Percentiles rank a stretch among this genome's conserved stretches.
These are phyloP conservation scores for Leucozona laternaria DNA, from an alignment of 2,888 invertebrate genomes.

Conservation along the genomic window DNA sequence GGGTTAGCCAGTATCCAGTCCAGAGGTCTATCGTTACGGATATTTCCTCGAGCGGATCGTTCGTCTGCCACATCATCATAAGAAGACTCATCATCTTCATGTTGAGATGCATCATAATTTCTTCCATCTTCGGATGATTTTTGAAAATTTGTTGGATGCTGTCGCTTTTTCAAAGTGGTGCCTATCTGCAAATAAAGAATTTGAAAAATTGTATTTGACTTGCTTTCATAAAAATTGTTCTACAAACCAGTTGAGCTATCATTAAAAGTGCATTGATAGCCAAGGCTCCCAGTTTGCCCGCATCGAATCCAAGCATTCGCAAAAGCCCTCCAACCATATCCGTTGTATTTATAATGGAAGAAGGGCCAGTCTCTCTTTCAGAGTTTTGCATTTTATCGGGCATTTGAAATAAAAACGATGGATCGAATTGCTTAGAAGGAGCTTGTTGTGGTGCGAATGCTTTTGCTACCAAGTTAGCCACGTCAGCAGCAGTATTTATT, in stretches of 20 bases:
- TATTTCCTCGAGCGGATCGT: conserved; percentile 77
- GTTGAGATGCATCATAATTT: conserved; percentile 35
- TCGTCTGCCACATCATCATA: conserved; percentile 76
- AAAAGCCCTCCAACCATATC: conserved; percentile 85
- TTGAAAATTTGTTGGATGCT: conserved; percentile 9
- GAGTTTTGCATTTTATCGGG: conserved; percentile 60
- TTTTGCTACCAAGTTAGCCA: conserved; percentile 86
- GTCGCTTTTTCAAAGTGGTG: conserved; percentile 78
- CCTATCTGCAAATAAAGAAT: conserved; percentile 79
- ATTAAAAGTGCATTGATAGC: conserved; percentile 93
- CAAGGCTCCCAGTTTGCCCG: conserved; percentile 90
- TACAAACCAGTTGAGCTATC: conserved; percentile 91
- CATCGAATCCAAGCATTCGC: conserved; percentile 90
- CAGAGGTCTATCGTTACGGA: conserved; percentile 83
- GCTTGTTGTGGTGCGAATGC: conserved; percentile 83
- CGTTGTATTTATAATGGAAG: conserved; percentile 53
- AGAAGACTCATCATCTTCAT: conserved; percentile 35
- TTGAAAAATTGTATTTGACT: not conserved
- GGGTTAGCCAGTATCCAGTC: conserved; percentile 88
- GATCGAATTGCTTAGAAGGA: conserved; percentile 74
- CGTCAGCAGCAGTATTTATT: conserved; percentile 85
- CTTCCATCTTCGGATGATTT: conserved; percentile 55
- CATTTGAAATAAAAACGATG: conserved; percentile 32
- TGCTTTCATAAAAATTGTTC: not conserved
- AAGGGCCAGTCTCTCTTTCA: conserved; percentile 57